Conservation (phyloP, 1,140 invertebrate genomes). For the Chironomus striatipennis region DNA sequence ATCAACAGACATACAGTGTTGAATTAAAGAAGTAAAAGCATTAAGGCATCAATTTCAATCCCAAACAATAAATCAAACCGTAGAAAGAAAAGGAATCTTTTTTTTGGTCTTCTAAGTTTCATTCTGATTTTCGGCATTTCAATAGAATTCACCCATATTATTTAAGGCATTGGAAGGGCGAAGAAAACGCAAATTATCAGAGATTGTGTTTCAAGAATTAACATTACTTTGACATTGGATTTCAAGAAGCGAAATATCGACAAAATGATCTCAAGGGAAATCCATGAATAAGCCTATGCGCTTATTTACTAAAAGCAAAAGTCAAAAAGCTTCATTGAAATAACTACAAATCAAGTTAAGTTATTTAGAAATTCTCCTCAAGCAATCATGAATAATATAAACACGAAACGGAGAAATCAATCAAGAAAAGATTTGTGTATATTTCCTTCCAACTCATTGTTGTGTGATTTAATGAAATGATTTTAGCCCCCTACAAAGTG, state of each 20-base stretch:
- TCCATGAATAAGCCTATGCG: too few relatives aligned
- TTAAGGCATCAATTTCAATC: not conserved
- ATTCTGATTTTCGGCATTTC: not conserved
- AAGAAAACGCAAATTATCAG: too few relatives aligned
- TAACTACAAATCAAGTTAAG: conserved; percentile 18
- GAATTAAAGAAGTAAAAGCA: not conserved
- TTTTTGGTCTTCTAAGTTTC: not conserved
- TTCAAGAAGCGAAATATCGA: too few relatives aligned
- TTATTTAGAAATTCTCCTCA: not conserved
- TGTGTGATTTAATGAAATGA: conserved; percentile 19
- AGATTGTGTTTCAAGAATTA: too few relatives aligned
- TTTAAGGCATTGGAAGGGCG: too few relatives aligned
- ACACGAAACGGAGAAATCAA: conserved; percentile 18
- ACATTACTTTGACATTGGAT: too few relatives aligned
- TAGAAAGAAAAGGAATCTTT: not conserved
- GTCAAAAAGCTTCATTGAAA: not conserved
- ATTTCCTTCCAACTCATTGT: not conserved
- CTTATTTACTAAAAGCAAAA: too few relatives aligned
- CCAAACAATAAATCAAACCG: not conserved
- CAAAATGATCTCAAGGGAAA: too few relatives aligned
- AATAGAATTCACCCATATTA: too few relatives aligned
- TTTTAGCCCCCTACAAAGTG: not conserved
- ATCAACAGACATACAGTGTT: too few relatives aligned
- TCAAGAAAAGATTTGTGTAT: not conserved
- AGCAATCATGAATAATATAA: conserved; percentile 12